Evolutionary conservation across 1,140 invertebrate species (phyloP), one percentile per base, ranked within the genome.

Genomic region (Stegodyphus dumicola): DNA sequence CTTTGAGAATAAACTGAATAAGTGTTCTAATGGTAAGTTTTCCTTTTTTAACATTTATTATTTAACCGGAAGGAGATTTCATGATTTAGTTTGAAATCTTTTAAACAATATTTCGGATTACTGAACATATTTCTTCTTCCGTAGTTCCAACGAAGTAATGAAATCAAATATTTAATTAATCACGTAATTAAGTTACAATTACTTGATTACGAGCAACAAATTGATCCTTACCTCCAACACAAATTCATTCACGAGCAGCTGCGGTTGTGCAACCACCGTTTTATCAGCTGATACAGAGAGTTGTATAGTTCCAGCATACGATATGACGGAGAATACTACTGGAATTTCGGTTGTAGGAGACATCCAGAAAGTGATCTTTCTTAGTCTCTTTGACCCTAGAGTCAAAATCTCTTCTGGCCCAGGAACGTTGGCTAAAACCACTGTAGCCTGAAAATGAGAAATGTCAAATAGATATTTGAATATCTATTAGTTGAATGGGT

Each of bases 291-390:
- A 89, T 7, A 92, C 91, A 7, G 92, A 89, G 75, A 93, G 88
- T 86, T 91, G 91, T 10, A 93, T 88, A 85, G 91, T 90, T 80
- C 92, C 91, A 53, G 90, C 91, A 87, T 93, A 93, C 18, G 91
- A 92, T 77, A 93, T 89, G 33, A 92, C 91, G 15, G 92, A 92
- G 7, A 93, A 89, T 9, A 91, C 90, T 18, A 93, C 88, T 6
- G 92, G 90, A 7, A 92, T 89, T 1, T 90, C 88, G 6, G 90
- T 89, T 49, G 91, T 88, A 6, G 92, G 91, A 5, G 92, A 92
- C 87, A 91, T 88, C 89, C 88, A 92, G 88, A 88, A 93, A 85
- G 88, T 90, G 89, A 90, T 91, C 90, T 88, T 92, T 89, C 89
- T 92, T 88, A 91, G 91, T 89, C 88, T 91, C 76, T 67, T 90